Evolutionary conservation across 2,113 vertebrate genomes (phyloP).

Genomic region (Pao palembangensis): DNA sequence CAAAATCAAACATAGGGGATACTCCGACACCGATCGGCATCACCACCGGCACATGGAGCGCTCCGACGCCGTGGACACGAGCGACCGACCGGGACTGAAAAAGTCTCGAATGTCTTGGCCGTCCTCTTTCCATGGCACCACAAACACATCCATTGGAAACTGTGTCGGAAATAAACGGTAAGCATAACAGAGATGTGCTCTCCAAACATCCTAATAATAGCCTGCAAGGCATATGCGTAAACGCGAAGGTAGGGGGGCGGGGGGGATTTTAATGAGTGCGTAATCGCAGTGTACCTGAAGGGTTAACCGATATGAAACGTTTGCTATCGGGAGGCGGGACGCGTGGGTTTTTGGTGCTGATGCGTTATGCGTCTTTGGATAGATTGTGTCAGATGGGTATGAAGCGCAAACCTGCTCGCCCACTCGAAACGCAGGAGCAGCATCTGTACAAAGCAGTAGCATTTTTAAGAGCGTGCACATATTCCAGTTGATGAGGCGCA

Average conservation of each 20-base stretch:
- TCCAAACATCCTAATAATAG: constrained; percentile 58
- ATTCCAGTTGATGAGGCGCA: constrained; percentile 35
- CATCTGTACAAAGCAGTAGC: constrained; percentile 41
- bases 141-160: constrained; percentile 78
- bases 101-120: constrained; percentile 96
- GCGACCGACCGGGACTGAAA: constrained; percentile 88
- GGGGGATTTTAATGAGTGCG: constrained; percentile 53
- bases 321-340: constrained; percentile 66
- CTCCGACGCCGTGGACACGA: constrained; percentile 89
- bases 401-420: constrained; percentile 56
- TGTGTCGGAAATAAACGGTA: constrained; percentile 80
- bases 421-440: constrained; percentile 52
- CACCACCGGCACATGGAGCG: constrained; percentile 88
- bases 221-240: constrained; percentile 63
- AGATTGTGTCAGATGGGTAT: constrained; percentile 60
- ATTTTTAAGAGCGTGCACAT: constrained; percentile 30
- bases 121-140: constrained; percentile 89
- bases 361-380: constrained; percentile 70
- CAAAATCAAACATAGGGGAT: constrained; percentile 82
- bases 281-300: constrained; percentile 60
- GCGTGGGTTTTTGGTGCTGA: constrained; percentile 69
- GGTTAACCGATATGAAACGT: constrained; percentile 66
- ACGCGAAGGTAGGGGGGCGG: constrained; percentile 24
- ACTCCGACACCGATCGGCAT: constrained; percentile 83
- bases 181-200: constrained; percentile 30